phyloP scores from a whole-genome alignment of 2,888 invertebrate genomes.

The Arctia plantaginis region DNA sequence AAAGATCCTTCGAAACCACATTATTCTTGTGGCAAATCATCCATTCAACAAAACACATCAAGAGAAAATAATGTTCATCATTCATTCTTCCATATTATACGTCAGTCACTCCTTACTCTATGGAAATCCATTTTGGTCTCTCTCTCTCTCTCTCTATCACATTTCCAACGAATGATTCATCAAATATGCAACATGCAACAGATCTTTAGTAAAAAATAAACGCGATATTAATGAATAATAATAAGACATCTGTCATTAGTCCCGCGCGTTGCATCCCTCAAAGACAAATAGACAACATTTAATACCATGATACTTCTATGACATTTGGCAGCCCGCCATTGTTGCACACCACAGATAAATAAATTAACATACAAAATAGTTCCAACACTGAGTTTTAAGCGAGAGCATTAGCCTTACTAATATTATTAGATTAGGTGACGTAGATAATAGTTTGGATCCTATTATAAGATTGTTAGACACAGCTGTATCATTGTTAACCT shows the following conservation, averaged over 20 bases:
- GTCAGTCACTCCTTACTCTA: too few species aligned
- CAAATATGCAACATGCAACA: background rate
- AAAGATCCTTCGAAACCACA: too few species aligned
- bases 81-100: too few species aligned
- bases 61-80: too few species aligned
- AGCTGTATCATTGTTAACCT: background rate
- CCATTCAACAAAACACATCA: too few species aligned
- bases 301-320: constrained; percentile 5
- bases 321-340: constrained; percentile 10
- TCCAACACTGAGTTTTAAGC: background rate
- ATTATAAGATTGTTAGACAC: background rate
- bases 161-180: background rate
- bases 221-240: background rate
- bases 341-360: background rate
- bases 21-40: too few species aligned
- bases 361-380: constrained; percentile 2
- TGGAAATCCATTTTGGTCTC: too few species aligned
- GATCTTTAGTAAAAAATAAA: background rate
- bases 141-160: background rate
- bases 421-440: background rate
- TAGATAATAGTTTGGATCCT: background rate
- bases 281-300: constrained; percentile 8
- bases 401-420: background rate
- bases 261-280: background rate
- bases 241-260: background rate